Conservation (phyloP, 2,888 invertebrate species). For the Lobophora halterata region DNA sequence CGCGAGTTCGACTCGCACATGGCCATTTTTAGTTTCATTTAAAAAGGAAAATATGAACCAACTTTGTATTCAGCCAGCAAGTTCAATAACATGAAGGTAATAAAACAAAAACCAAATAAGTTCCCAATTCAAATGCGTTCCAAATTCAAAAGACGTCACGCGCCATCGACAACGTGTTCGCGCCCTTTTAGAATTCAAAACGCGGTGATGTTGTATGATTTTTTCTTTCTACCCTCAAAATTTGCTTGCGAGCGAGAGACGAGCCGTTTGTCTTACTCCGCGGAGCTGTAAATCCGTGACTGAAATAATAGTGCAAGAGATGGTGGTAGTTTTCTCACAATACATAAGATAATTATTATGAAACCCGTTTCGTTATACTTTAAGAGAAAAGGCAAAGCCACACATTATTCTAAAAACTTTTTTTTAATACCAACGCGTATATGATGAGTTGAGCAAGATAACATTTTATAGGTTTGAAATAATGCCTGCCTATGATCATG, state of each 20-base stretch:
- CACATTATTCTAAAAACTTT: no score
- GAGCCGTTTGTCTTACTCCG: slow-evolving; percentile 55
- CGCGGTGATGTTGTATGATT: slow-evolving; percentile 32
- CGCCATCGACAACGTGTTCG: slow-evolving; percentile 22
- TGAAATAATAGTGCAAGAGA: slow-evolving; percentile 47
- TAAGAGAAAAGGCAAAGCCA: no score
- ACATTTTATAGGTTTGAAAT: no score
- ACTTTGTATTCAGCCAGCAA: slow-evolving; percentile 14
- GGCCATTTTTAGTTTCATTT: no score
- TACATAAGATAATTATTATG: no score
- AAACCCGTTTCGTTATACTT: no score
- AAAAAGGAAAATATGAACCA: no score
- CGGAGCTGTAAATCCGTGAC: slow-evolving; percentile 60
- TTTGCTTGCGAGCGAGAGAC: slow-evolving; percentile 54
- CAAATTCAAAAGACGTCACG: slow-evolving; percentile 34
- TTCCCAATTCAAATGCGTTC: slow-evolving; percentile 39
- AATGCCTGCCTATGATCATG: no score
- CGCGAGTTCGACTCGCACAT: no score
- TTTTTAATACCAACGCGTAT: no score
- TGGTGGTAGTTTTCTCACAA: not conserved
- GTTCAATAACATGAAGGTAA: slow-evolving; percentile 18
- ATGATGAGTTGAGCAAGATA: no score
- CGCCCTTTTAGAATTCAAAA: slow-evolving; percentile 27
- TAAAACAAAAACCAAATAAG: slow-evolving; percentile 29
- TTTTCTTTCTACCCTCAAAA: slow-evolving; percentile 36